phyloP scores from a whole-genome alignment of 37 sponge, comb jelly and placozoan genomes.

The Hormiphora californensis region DNA sequence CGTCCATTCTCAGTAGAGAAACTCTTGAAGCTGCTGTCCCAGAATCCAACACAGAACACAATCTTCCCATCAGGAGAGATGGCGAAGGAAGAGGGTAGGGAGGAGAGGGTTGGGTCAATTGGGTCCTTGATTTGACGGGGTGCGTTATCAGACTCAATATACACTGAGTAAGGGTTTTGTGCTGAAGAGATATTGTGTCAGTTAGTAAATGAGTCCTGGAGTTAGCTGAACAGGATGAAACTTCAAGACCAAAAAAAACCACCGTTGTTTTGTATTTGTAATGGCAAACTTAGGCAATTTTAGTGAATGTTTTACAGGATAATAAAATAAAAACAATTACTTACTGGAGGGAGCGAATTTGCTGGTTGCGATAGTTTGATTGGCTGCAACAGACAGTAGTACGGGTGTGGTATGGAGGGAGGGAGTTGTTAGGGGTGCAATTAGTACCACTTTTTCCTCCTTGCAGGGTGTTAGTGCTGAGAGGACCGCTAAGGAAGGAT shows the following conservation, averaged over 20 bases:
- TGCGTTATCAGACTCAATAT: neutral
- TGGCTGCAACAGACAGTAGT: neutral
- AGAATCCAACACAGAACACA: slow-evolving; percentile 71
- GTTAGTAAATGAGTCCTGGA: too few species aligned
- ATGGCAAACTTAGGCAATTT: too few species aligned
- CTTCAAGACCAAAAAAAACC: too few species aligned
- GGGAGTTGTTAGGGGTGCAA: neutral
- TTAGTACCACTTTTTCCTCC: neutral
- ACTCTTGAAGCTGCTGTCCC: slow-evolving; percentile 80
- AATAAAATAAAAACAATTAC: neutral
- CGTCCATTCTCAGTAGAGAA: slow-evolving; percentile 64
- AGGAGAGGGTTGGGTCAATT: slow-evolving; percentile 67
- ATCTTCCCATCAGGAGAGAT: slow-evolving; percentile 59
- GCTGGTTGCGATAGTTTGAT: slow-evolving; percentile 15
- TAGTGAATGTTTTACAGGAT: too few species aligned
- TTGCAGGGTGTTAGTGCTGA: slow-evolving; percentile 16
- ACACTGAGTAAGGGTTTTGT: too few species aligned
- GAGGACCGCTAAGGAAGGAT: neutral
- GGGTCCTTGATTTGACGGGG: slow-evolving; percentile 57
- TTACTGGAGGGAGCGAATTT: slow-evolving; percentile 49
- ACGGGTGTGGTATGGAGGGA: neutral
- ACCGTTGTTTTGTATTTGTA: too few species aligned
- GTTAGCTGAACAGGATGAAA: too few species aligned
- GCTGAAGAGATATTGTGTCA: too few species aligned
- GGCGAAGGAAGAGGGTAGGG: slow-evolving; percentile 60